Evolutionary conservation across 53 echinoderm and acorn worm species (phyloP).

Genomic region (Pentamera pediparva): DNA sequence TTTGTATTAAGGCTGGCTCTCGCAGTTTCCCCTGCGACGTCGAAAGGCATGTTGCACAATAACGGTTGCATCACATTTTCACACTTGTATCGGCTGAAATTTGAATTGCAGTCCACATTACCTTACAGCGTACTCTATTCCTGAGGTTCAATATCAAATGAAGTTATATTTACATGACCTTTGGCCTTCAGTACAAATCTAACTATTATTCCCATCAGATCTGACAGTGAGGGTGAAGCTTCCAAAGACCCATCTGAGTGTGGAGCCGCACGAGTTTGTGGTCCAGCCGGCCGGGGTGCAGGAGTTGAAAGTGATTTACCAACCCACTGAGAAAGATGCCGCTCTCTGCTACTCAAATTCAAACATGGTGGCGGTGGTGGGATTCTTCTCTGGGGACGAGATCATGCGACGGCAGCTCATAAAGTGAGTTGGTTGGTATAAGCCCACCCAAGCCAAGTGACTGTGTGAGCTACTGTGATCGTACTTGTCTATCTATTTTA

Average conservation of each 20-base stretch:
- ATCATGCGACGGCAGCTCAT: constrained; percentile 60
- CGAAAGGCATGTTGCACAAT: too few relatives aligned
- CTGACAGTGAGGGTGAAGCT: constrained; percentile 57
- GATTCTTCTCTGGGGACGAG: constrained; percentile 90
- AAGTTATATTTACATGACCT: background rate
- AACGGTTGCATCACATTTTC: too few relatives aligned
- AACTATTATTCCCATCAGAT: constrained; percentile 49
- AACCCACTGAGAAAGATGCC: constrained; percentile 41
- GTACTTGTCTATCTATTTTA: too few relatives aligned
- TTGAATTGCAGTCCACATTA: too few relatives aligned
- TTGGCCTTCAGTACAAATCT: background rate
- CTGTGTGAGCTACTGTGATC: background rate
- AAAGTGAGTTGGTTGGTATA: constrained; percentile 41
- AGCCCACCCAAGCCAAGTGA: background rate
- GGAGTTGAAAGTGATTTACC: constrained; percentile 53
- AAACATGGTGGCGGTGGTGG: constrained; percentile 61
- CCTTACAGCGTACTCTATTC: too few relatives aligned
- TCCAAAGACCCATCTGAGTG: constrained; percentile 49
- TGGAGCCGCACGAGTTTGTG: constrained; percentile 85
- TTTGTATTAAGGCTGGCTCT: too few relatives aligned
- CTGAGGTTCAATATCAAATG: too few relatives aligned
- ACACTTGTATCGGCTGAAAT: too few relatives aligned
- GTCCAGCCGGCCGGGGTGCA: constrained; percentile 45
- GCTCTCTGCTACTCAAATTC: constrained; percentile 21
- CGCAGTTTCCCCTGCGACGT: too few relatives aligned